Base-by-base conservation (phyloP, 2,888 invertebrate species). In the Lasioglossum figueresi region DNA sequence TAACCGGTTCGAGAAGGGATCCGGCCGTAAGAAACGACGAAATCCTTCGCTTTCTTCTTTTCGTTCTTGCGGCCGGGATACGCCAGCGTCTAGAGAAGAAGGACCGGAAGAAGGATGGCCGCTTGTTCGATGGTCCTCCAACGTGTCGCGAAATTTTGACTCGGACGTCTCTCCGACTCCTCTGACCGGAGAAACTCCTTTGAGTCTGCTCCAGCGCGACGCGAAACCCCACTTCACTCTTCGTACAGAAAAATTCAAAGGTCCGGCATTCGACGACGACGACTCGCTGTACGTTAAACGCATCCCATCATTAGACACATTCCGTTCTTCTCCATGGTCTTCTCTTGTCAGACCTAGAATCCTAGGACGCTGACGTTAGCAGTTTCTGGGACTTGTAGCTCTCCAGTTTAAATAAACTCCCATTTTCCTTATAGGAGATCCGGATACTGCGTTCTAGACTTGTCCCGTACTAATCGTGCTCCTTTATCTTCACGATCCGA, bases 1-100 rank as follows among this genome's bases (percentile, higher is more conserved):
- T 91, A 93, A 93, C 92, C 93, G 92, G 93, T 91, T 90, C 88
- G 88, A 86, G 88, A 84, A 83, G 89, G 81, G 85, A 88, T 82
- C 82, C 84, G 83, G 56, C 79, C 81, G 84, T 88, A 90, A 88
- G 83, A 88, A 88, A 87, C 85, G 89, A 90, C 91, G 90, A 89
- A 92, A 88, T 88, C 88, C 88, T 84, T 79, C 84, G 79, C 76
- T 77, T 85, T 84, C 85, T 84, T 86, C 84, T 83, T 86, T 81
- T 59, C 76, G 73, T 85, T 84, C 88, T 88, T 85, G 66, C 84
- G 79, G 48, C 68, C n/a, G 70, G 66, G 66, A 68, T 68, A 75
- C 73, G 84, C 31, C 59, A 19, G 34, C 27, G 73, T 72, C 77
- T 34, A 40, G 75, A 79, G 77, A 79, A 82, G 75, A 82, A 85